Evolutionary conservation across 2,113 vertebrate species (phyloP).

Genomic region (Mirza zaza): DNA sequence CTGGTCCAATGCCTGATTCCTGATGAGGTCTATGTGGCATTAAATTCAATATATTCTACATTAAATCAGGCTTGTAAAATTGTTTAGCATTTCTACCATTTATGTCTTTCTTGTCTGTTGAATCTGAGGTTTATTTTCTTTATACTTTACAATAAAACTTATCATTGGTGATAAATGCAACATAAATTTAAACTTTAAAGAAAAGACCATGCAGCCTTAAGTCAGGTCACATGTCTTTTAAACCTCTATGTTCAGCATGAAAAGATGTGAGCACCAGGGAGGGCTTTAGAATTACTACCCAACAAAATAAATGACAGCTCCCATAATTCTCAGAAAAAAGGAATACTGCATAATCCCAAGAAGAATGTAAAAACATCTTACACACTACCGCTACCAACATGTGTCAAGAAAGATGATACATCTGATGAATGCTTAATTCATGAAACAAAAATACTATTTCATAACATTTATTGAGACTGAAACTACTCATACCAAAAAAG

Average conservation of each 20-base stretch:
- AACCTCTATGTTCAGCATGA: background rate
- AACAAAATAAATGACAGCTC: background rate
- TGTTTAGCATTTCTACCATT: background rate
- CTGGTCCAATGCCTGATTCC: no score
- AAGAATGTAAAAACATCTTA: background rate
- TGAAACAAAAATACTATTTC: slow-evolving; percentile 19
- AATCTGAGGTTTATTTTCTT: background rate
- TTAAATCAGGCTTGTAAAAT: background rate
- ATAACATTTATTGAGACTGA: background rate
- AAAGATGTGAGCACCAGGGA: background rate
- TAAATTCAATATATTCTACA: background rate
- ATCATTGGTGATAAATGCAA: background rate
- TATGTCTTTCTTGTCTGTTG: background rate
- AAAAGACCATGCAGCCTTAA: background rate
- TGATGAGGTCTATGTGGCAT: background rate
- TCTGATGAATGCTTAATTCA: background rate
- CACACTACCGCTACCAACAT: background rate
- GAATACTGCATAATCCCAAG: background rate
- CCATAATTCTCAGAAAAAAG: background rate
- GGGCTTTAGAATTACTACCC: background rate
- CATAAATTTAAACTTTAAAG: slow-evolving; percentile 36
- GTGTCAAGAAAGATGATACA: background rate
- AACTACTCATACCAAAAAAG: background rate
- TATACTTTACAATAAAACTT: background rate
- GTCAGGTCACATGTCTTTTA: background rate